These are phyloP conservation scores for Pseudobourletiella spinata DNA, from an alignment of 1,140 invertebrate species.

Conservation along the genomic window DNA sequence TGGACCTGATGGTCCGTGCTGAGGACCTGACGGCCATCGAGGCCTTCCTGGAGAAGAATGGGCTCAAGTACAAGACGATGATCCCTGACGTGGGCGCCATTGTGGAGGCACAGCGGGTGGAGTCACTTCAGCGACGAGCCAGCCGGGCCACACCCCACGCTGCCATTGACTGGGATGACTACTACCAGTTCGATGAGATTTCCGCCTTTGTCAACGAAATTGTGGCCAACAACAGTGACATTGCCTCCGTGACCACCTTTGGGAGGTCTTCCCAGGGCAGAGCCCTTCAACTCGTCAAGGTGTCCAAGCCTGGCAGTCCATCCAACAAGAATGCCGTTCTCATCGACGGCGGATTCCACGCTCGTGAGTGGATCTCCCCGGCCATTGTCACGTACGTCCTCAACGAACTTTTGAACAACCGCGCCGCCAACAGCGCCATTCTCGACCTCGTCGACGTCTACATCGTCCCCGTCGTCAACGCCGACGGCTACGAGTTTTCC, in stretches of 20 bases:
- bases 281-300: not conserved
- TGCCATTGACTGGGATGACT: slow-evolving; percentile 4
- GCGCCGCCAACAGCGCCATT: slow-evolving; percentile 48
- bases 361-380: slow-evolving; percentile 14
- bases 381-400: slow-evolving; percentile 2
- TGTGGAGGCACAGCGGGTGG: not conserved
- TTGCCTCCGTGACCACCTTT: not conserved
- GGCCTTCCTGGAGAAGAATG: not conserved
- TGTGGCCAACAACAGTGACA: not conserved
- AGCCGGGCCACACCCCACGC: not conserved
- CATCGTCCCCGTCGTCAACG: slow-evolving; percentile 12
- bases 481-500: slow-evolving; percentile 37
- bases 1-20: not conserved
- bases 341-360: slow-evolving; percentile 10
- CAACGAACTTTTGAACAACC: slow-evolving; percentile 3
- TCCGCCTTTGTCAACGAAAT: not conserved
- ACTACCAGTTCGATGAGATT: not conserved
- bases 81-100: not conserved
- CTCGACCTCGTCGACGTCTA: slow-evolving; percentile 46
- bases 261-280: not conserved
- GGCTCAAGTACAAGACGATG: not conserved
- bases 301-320: not conserved
- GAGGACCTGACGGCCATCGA: not conserved
- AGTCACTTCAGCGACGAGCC: not conserved
- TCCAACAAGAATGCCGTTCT: not conserved